Evolutionary conservation across 2,888 invertebrate species (phyloP).

Genomic region (Caenorhabditis drosophilae): DNA sequence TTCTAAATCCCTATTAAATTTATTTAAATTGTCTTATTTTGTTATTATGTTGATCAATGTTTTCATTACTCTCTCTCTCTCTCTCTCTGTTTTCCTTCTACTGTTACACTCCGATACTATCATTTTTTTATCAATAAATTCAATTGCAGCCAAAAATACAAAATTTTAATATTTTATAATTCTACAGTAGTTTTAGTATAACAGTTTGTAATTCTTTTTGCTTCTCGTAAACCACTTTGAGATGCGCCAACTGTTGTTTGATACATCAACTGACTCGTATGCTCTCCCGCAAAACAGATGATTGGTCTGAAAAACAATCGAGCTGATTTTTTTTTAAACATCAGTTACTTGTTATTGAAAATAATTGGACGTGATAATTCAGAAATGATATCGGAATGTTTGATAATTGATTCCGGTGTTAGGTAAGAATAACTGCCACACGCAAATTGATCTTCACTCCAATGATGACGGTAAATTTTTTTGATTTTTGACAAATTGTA

Average conservation of each 20-base stretch:
- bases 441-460: slow-evolving; percentile 30
- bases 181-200: no score
- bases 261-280: slow-evolving; percentile 39
- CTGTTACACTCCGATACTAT: no score
- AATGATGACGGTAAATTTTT: slow-evolving; percentile 26
- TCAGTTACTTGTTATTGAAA: slow-evolving; percentile 5
- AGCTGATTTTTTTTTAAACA: neutral
- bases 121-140: neutral
- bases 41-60: neutral
- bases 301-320: slow-evolving; percentile 15
- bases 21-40: neutral
- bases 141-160: no score
- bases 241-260: slow-evolving; percentile 45
- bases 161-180: no score
- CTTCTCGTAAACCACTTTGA: slow-evolving; percentile 34
- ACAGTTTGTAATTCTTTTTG: slow-evolving; percentile 11
- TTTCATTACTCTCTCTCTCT: no score
- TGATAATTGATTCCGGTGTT: slow-evolving; percentile 10
- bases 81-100: neutral
- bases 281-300: slow-evolving; percentile 47
- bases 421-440: slow-evolving; percentile 43
- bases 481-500: slow-evolving; percentile 1
- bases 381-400: slow-evolving; percentile 7
- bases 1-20: slow-evolving; percentile 17
- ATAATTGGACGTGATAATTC: slow-evolving; percentile 10